These are phyloP conservation scores for Pardalotus punctatus DNA, from an alignment of 2,113 vertebrate species.

Conservation along the genomic window DNA sequence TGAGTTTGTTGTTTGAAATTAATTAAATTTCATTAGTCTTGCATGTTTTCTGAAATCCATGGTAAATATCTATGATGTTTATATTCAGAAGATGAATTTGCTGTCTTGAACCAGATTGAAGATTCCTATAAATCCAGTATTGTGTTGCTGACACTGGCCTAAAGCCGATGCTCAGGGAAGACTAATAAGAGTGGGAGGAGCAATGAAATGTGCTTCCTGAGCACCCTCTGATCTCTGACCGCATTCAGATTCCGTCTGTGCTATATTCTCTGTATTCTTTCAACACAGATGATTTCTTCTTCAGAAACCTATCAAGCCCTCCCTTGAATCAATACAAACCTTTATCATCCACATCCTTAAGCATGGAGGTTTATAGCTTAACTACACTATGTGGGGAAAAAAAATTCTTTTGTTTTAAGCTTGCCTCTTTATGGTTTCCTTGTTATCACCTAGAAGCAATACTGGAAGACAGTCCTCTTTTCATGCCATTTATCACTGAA, in stretches of 20 bases:
- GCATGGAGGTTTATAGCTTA: background rate
- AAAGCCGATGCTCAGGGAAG: background rate
- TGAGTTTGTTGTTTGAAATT: background rate
- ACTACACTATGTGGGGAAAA: background rate
- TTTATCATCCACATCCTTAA: background rate
- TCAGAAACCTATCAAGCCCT: background rate
- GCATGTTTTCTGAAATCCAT: background rate
- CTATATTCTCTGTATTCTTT: background rate
- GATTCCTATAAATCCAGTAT: background rate
- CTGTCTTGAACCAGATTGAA: background rate
- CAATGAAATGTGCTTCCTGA: background rate
- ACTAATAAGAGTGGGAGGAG: background rate
- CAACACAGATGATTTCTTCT: background rate
- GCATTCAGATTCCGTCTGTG: background rate
- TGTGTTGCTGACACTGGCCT: background rate
- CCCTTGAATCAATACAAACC: background rate
- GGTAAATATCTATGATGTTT: background rate
- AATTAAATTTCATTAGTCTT: background rate
- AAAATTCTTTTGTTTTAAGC: background rate
- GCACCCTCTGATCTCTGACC: background rate
- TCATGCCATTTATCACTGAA: background rate
- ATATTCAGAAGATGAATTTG: background rate
- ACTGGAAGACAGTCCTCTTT: background rate
- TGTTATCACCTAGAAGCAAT: background rate
- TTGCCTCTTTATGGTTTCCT: background rate